Evolutionary conservation across 2,888 invertebrate genomes (phyloP).

Genomic region (Julus scanicus): DNA sequence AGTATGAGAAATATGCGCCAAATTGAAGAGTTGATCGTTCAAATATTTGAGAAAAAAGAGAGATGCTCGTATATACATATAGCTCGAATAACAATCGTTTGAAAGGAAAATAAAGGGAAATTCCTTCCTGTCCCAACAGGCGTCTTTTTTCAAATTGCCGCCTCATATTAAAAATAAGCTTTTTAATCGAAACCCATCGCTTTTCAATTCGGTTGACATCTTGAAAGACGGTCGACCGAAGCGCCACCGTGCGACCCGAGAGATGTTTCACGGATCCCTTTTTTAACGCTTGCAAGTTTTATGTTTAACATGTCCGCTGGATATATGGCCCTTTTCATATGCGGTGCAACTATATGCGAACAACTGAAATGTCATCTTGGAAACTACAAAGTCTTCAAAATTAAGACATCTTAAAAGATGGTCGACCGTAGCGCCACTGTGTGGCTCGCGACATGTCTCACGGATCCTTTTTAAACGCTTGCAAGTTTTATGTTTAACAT

Average conservation of each 20-base stretch:
- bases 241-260: not conserved
- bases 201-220: not conserved
- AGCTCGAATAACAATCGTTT: conserved; percentile 24
- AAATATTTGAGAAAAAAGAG: not conserved
- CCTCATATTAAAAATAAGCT: not conserved
- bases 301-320: no score
- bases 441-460: no score
- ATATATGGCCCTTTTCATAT: no score
- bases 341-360: no score
- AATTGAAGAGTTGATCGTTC: not conserved
- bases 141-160: conserved; percentile 26
- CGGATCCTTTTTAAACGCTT: no score
- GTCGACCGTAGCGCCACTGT: not conserved
- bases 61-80: not conserved
- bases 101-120: conserved; percentile 11
- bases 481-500: no score
- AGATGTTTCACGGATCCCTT: no score
- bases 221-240: not conserved
- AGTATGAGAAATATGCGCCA: not conserved
- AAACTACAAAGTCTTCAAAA: no score
- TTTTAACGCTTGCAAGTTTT: no score
- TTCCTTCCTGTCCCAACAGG: not conserved
- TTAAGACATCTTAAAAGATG: not conserved
- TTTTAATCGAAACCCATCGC: not conserved
- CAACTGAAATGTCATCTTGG: no score